Conservation (phyloP, 2,797 vertebrate genomes). For the Amniataba percoides region DNA sequence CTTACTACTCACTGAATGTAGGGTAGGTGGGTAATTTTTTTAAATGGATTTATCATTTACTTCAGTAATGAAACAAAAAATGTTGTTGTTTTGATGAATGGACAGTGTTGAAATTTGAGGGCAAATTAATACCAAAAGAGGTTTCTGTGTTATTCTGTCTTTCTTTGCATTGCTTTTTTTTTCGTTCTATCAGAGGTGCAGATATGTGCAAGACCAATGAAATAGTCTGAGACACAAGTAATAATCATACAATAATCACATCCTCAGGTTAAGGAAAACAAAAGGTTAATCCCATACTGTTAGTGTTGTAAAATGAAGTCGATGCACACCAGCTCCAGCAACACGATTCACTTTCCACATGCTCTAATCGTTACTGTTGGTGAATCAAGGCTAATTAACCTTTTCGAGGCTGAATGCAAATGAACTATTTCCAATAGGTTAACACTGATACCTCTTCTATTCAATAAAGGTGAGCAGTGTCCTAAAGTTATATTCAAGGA, state of each 20-base stretch:
- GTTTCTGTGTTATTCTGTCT: not conserved
- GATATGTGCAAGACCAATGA: not conserved
- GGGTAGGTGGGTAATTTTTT: slow-evolving; percentile 3
- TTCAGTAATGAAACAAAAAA: slow-evolving; percentile 1
- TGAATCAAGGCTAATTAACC: slow-evolving; percentile 71
- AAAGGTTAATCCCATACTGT: slow-evolving; percentile 27
- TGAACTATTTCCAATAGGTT: slow-evolving; percentile 71
- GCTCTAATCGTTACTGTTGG: slow-evolving; percentile 59
- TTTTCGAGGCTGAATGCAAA: slow-evolving; percentile 73
- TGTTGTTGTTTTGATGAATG: not conserved
- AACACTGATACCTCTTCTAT: slow-evolving; percentile 36
- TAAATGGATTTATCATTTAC: slow-evolving; percentile 10
- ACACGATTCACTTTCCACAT: slow-evolving; percentile 39
- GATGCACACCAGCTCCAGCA: slow-evolving; percentile 25
- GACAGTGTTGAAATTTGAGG: not conserved
- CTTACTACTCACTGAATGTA: not conserved
- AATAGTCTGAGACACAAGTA: not conserved
- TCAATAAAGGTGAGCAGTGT: slow-evolving; percentile 39
- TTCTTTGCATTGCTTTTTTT: not conserved
- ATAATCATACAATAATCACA: not conserved
- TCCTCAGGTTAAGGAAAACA: slow-evolving; percentile 22
- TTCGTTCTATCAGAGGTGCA: not conserved
- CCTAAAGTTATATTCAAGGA: slow-evolving; percentile 37
- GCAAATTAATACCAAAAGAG: not conserved
- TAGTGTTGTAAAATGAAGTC: not conserved